Evolutionary conservation across 2,888 invertebrate species (phyloP).

Genomic region (Ditula angustiorana): DNA sequence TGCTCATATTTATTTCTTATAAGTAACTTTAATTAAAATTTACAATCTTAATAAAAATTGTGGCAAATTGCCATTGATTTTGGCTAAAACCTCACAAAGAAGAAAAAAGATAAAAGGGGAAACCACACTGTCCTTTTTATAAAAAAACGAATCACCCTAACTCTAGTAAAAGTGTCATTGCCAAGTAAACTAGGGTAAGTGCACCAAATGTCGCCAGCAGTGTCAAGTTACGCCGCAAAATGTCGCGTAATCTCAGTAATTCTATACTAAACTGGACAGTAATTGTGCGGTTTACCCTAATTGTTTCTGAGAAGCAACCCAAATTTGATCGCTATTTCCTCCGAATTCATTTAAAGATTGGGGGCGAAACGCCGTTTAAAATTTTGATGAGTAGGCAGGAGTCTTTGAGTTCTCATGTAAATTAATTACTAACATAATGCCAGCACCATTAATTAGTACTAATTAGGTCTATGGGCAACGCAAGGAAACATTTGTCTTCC

Average conservation of each 20-base stretch:
- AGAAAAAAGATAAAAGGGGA: background rate
- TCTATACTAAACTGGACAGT: constrained; percentile 1
- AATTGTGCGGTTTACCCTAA: constrained; percentile 12
- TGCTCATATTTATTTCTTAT: too few relatives aligned
- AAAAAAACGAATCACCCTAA: constrained; percentile 14
- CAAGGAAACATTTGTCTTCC: too few relatives aligned
- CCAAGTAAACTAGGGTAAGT: constrained; percentile 23
- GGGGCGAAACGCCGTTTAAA: too few relatives aligned
- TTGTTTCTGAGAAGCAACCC: background rate
- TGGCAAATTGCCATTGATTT: too few relatives aligned
- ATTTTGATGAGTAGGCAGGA: too few relatives aligned
- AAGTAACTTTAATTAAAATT: too few relatives aligned
- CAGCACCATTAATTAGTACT: too few relatives aligned
- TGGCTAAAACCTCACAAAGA: too few relatives aligned
- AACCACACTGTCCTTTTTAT: background rate
- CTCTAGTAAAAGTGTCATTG: constrained; percentile 8
- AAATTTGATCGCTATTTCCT: background rate
- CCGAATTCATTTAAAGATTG: too few relatives aligned
- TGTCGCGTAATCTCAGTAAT: constrained; percentile 26
- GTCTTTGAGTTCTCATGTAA: too few relatives aligned
- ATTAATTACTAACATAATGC: too few relatives aligned
- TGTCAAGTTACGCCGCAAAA: constrained; percentile 32
- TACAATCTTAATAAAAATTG: background rate
- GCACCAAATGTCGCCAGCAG: constrained; percentile 31
- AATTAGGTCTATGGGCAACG: too few relatives aligned